phyloP scores from a whole-genome alignment of 2,888 invertebrate genomes.

The Volucella zonaria region DNA sequence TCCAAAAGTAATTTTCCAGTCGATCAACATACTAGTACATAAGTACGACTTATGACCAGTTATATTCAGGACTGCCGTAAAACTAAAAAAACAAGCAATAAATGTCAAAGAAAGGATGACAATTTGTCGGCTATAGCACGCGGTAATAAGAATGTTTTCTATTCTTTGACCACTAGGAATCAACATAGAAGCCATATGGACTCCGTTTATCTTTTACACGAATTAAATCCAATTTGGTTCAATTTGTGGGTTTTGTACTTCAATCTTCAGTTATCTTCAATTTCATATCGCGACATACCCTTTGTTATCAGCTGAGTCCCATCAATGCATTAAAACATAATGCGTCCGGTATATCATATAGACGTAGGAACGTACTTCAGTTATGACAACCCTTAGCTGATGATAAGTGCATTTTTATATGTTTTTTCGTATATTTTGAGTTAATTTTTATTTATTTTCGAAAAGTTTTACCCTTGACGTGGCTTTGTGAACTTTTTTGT shows the following conservation, averaged over 20 bases:
- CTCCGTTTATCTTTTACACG: background rate
- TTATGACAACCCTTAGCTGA: conserved; percentile 17
- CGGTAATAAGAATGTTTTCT: background rate
- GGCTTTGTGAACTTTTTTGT: background rate
- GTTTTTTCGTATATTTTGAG: conserved; percentile 5
- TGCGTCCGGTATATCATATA: background rate
- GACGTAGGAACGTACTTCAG: conserved; percentile 41
- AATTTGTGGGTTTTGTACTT: conserved; percentile 12
- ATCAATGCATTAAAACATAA: conserved; percentile 56
- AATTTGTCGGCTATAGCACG: conserved; percentile 20
- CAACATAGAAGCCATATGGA: background rate
- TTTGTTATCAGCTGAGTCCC: conserved; percentile 43
- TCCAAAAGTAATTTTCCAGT: conserved; percentile 33
- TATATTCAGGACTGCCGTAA: background rate
- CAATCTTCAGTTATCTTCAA: background rate
- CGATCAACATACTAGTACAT: conserved; percentile 15
- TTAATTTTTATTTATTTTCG: conserved; percentile 11
- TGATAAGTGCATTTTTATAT: conserved; percentile 39
- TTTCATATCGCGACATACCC: conserved; percentile 2
- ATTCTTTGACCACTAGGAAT: conserved; percentile 13
- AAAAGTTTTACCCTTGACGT: conserved; percentile 17
- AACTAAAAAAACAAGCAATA: conserved; percentile 18
- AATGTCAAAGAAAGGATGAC: conserved; percentile 12
- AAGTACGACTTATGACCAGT: too few relatives aligned
- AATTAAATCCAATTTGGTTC: conserved; percentile 43